Conservation (phyloP, 1,140 invertebrate species). For the Bombus vancouverensis region DNA sequence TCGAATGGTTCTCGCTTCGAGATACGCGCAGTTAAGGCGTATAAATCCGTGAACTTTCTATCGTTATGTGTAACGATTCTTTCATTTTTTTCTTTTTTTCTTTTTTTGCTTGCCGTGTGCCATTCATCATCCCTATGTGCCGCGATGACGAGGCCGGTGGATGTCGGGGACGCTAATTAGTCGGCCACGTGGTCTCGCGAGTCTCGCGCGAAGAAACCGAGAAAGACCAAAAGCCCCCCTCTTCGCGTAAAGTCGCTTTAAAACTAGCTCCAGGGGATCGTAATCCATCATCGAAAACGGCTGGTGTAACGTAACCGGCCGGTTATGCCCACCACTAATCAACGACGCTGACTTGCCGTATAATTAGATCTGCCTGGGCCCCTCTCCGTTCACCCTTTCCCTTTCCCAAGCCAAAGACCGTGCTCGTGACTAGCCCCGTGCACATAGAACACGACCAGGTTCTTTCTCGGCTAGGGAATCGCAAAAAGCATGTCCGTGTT, state of each 20-base stretch:
- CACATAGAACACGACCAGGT: constrained; percentile 15
- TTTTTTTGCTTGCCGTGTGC: not conserved
- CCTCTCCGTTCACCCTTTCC: constrained; percentile 13
- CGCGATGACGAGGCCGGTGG: constrained; percentile 51
- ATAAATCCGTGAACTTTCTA: constrained; percentile 25
- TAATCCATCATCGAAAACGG: constrained; percentile 79
- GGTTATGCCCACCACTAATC: constrained; percentile 73
- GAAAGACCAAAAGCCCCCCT: constrained; percentile 2
- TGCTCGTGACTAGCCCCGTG: constrained; percentile 22
- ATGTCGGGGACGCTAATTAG: constrained; percentile 64
- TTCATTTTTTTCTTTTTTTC: not conserved
- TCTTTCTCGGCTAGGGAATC: constrained; percentile 39
- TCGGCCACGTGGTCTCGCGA: constrained; percentile 46
- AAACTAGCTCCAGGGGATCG: constrained; percentile 73
- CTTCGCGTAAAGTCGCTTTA: constrained; percentile 65
- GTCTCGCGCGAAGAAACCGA: constrained; percentile 33
- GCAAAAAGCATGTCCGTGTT: constrained; percentile 49
- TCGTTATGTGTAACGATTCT: constrained; percentile 29
- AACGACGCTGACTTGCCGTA: constrained; percentile 71
- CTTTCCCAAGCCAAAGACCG: constrained; percentile 11
- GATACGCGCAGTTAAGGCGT: not conserved
- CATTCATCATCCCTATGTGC: constrained; percentile 49
- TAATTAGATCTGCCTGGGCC: constrained; percentile 68
- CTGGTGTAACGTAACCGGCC: constrained; percentile 68
- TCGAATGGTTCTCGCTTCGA: not conserved